These are phyloP conservation scores for Clamator glandarius DNA, from an alignment of 2,797 vertebrate genomes.

Conservation along the genomic window DNA sequence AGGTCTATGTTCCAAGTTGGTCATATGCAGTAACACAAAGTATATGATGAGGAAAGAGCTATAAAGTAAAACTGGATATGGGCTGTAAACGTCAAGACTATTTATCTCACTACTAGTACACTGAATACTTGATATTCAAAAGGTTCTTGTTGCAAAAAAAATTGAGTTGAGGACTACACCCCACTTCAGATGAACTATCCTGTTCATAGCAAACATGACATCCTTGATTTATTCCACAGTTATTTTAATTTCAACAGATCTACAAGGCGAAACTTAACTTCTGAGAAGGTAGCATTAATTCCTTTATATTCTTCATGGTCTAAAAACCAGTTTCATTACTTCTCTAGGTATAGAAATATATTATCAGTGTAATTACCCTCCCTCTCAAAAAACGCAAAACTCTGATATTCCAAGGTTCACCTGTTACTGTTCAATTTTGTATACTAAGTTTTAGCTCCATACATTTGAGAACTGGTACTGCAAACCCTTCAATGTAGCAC, in stretches of 20 bases:
- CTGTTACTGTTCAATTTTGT: not conserved
- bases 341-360: not conserved
- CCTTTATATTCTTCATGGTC: not conserved
- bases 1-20: not conserved
- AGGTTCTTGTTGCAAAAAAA: not conserved
- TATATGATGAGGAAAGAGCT: not conserved
- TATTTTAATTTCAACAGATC: not conserved
- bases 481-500: not conserved
- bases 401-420: not conserved
- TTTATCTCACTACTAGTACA: not conserved
- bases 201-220: not conserved
- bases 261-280: not conserved
- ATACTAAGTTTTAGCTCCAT: not conserved
- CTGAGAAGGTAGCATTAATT: not conserved
- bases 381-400: not conserved
- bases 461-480: not conserved
- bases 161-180: rapidly evolving
- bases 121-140: not conserved
- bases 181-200: not conserved
- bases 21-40: not conserved
- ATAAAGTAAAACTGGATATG: not conserved
- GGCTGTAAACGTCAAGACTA: not conserved
- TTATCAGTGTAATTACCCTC: not conserved
- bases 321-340: not conserved
- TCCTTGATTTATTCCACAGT: not conserved